Evolutionary conservation across 1,140 invertebrate genomes (phyloP).

Genomic region (Heliconius himera): DNA sequence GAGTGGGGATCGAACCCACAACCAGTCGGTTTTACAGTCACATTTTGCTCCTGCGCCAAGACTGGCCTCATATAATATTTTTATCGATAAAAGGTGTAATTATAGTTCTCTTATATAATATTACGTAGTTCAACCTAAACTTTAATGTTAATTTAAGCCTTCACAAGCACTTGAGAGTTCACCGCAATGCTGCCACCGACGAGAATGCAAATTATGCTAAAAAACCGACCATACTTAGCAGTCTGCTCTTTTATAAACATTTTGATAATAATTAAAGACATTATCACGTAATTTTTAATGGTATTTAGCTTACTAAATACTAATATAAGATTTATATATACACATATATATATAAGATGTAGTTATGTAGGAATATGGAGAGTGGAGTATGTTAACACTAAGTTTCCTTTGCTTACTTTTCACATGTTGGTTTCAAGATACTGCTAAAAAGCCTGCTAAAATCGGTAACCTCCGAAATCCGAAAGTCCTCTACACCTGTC

Average conservation of each 20-base stretch:
- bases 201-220: not conserved
- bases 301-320: not conserved
- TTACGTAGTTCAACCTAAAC: not conserved
- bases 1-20: no score
- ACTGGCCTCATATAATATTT: no score
- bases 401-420: no score
- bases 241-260: not conserved
- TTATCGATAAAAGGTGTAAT: not conserved
- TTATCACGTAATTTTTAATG: not conserved
- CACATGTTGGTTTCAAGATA: no score
- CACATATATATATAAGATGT: no score
- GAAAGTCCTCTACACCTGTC: not conserved
- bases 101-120: not conserved
- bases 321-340: no score
- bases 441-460: no score
- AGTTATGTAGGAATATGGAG: no score
- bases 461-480: no score
- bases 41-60: no score
- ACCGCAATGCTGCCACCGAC: not conserved
- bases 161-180: slow-evolving; percentile 2
- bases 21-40: no score
- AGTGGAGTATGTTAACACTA: no score
- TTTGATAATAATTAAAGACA: not conserved
- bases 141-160: not conserved
- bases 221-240: slow-evolving; percentile 4